These are phyloP conservation scores for Erpornis zantholeuca DNA, from an alignment of 2,113 vertebrate species.

Conservation along the genomic window DNA sequence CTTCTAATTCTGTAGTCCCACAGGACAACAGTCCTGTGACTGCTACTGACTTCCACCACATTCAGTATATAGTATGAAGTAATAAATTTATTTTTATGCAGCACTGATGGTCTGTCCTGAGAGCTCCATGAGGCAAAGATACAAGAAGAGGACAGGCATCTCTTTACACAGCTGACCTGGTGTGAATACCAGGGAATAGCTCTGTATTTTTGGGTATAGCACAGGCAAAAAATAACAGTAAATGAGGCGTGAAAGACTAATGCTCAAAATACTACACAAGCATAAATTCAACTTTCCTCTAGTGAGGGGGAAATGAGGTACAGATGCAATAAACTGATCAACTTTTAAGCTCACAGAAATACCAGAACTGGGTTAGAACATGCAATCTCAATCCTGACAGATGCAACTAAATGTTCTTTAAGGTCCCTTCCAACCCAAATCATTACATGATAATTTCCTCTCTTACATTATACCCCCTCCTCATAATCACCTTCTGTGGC, in stretches of 20 bases:
- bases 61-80: not conserved
- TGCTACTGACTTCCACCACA: not conserved
- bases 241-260: not conserved
- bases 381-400: not conserved
- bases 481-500: not conserved
- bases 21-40: not conserved
- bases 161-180: not conserved
- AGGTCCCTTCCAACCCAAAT: not conserved
- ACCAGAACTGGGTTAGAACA: not conserved
- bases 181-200: not conserved
- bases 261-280: not conserved
- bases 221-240: not conserved
- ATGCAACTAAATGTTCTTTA: not conserved
- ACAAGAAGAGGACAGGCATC: not conserved
- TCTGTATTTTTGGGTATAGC: not conserved
- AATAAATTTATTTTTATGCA: conserved; percentile 25
- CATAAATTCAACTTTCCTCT: not conserved
- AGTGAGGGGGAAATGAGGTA: not conserved
- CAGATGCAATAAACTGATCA: not conserved
- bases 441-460: not conserved
- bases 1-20: not conserved
- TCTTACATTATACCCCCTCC: not conserved
- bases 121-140: not conserved
- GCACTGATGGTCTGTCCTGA: not conserved
- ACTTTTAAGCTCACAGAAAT: not conserved